Percentiles rank a stretch among this genome's conserved stretches.
These are phyloP conservation scores for Typhlichthys eigenmanni DNA, from an alignment of 2,797 vertebrate species.

Conservation along the genomic window DNA sequence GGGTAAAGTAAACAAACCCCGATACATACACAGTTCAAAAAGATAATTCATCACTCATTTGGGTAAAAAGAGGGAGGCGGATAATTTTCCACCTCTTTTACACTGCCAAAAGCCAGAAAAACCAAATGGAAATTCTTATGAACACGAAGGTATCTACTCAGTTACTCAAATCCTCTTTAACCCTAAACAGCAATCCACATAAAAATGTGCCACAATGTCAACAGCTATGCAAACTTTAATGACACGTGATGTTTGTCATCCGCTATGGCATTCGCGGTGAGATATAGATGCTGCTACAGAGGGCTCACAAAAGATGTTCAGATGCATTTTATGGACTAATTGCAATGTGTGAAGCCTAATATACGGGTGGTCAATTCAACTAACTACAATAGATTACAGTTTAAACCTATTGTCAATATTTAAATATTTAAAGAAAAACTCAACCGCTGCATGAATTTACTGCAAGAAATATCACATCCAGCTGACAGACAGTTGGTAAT, in stretches of 20 bases:
- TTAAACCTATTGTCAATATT: background rate
- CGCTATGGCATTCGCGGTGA: too few relatives aligned
- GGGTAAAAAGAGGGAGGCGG: background rate
- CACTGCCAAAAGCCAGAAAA: constrained; percentile 22
- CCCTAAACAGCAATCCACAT: background rate
- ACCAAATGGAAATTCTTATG: background rate
- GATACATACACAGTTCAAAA: constrained; percentile 27
- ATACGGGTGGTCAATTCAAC: too few relatives aligned
- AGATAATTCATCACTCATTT: constrained; percentile 51
- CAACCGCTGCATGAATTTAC: constrained; percentile 34
- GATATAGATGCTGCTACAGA: too few relatives aligned
- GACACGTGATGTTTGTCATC: too few relatives aligned
- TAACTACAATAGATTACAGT: too few relatives aligned
- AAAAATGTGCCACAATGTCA: background rate
- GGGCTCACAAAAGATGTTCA: too few relatives aligned
- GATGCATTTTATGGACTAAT: too few relatives aligned
- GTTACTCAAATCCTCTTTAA: too few relatives aligned
- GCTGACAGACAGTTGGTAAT: constrained; percentile 54
- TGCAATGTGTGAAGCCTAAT: too few relatives aligned
- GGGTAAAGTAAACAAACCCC: constrained; percentile 58
- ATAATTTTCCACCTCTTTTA: constrained; percentile 26
- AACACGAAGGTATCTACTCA: too few relatives aligned
- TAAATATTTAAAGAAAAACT: constrained; percentile 17
- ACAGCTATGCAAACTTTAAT: background rate
- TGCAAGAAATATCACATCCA: constrained; percentile 56